A percentile compares a stretch with the other conserved stretches of the same genome.
These are phyloP conservation scores for Thaleichthys pacificus DNA, from an alignment of 2,797 vertebrate species.

Conservation along the genomic window DNA sequence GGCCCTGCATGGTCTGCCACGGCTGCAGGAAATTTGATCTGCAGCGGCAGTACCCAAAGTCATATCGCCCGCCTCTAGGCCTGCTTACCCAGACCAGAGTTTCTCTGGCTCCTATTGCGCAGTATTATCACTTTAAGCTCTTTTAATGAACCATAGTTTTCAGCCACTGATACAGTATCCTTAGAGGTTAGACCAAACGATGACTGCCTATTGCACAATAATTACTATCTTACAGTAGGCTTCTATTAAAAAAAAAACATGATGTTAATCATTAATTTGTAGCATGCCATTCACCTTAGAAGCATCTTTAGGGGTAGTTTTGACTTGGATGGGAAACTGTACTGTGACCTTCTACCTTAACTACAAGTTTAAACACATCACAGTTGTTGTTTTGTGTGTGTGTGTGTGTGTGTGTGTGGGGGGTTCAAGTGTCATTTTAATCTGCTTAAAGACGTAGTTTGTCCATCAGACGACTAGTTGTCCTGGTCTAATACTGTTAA, in stretches of 20 bases:
- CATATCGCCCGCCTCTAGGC: constrained; percentile 35
- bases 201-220: too few species aligned
- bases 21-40: constrained; percentile 70
- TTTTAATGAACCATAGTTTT: not conserved
- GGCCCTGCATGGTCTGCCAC: constrained; percentile 58
- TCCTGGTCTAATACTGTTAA: constrained; percentile 21
- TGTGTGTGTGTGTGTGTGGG: too few species aligned
- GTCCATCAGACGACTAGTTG: not conserved
- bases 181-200: too few species aligned
- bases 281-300: too few species aligned
- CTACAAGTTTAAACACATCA: not conserved
- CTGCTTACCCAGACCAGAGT: constrained; percentile 20
- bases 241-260: not conserved
- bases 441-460: not conserved
- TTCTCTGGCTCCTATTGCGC: constrained; percentile 1
- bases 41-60: constrained; percentile 42
- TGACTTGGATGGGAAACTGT: not conserved
- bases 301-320: too few species aligned
- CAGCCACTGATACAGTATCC: not conserved
- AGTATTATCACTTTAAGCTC: not conserved
- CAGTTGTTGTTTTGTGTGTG: not conserved
- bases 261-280: not conserved
- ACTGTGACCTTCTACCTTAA: not conserved
- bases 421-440: not conserved
- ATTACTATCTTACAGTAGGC: not conserved